These are phyloP conservation scores for Agrotis exclamationis DNA, from an alignment of 2,888 invertebrate genomes.

Conservation along the genomic window DNA sequence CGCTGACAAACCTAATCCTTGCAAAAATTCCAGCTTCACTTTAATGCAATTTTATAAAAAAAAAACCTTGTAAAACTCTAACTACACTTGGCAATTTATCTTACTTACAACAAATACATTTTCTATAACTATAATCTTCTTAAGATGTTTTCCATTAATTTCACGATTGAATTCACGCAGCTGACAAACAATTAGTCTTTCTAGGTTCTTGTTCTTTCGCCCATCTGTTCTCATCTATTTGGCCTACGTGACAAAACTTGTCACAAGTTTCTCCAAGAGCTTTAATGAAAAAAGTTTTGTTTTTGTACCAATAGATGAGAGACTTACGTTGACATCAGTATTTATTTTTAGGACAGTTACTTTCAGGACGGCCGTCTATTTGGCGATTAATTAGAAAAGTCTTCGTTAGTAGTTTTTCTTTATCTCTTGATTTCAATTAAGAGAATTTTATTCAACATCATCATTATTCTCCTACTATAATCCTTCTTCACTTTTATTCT, in stretches of 20 bases:
- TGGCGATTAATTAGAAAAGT: conserved; percentile 16
- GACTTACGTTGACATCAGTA: neutral
- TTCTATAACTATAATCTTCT: neutral
- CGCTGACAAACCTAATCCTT: neutral
- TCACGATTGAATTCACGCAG: conserved; percentile 7
- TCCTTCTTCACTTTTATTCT: too few species aligned
- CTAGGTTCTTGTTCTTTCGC: conserved; percentile 18
- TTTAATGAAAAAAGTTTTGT: conserved; percentile 52
- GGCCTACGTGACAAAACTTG: conserved; percentile 41
- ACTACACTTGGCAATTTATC: neutral
- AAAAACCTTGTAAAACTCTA: neutral
- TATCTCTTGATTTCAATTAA: too few species aligned
- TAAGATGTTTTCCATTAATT: conserved; percentile 6
- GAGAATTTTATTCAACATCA: too few species aligned
- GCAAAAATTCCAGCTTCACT: neutral
- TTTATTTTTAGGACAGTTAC: conserved; percentile 27
- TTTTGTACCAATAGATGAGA: conserved; percentile 15
- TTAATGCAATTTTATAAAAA: neutral
- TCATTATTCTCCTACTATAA: too few species aligned
- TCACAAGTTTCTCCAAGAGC: conserved; percentile 31
- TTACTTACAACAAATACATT: too few species aligned
- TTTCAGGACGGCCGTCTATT: neutral
- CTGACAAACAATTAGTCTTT: conserved; percentile 27
- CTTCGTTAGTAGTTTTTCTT: neutral
- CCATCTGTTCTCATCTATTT: conserved; percentile 29